Conservation (phyloP, 2,888 invertebrate species). For the Alloplasta piceator region DNA sequence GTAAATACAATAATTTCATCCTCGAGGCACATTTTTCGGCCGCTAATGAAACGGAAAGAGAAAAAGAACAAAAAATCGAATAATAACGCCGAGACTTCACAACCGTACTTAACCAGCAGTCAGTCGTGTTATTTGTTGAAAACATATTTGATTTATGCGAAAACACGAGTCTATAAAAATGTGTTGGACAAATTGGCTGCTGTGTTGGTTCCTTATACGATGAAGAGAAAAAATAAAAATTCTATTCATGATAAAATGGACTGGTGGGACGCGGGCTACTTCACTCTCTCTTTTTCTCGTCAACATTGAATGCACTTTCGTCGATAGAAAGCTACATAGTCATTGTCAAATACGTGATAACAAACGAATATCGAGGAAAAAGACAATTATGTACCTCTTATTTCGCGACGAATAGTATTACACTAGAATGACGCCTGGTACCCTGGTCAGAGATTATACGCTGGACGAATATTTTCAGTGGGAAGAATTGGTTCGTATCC, state of each 20-base stretch:
- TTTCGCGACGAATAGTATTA: slow-evolving; percentile 39
- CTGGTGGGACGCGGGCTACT: slow-evolving; percentile 38
- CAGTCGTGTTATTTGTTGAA: slow-evolving; percentile 73
- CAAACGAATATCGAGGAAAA: slow-evolving; percentile 13
- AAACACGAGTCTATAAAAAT: slow-evolving; percentile 52
- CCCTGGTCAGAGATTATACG: slow-evolving; percentile 63
- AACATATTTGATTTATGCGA: slow-evolving; percentile 53
- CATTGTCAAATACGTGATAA: slow-evolving; percentile 23
- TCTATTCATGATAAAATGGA: too few relatives aligned
- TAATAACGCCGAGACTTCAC: slow-evolving; percentile 70
- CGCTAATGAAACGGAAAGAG: slow-evolving; percentile 49
- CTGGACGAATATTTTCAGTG: slow-evolving; percentile 56
- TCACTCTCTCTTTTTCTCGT: slow-evolving; percentile 31
- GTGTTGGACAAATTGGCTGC: not conserved
- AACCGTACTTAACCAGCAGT: slow-evolving; percentile 81
- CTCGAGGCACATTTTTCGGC: slow-evolving; percentile 70
- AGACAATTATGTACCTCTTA: slow-evolving; percentile 29
- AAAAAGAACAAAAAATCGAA: slow-evolving; percentile 31
- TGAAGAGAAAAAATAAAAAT: not conserved
- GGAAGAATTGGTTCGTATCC: slow-evolving; percentile 34
- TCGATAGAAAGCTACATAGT: slow-evolving; percentile 9
- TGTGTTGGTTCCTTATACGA: not conserved
- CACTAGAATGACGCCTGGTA: slow-evolving; percentile 50
- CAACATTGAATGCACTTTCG: slow-evolving; percentile 12
- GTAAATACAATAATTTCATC: slow-evolving; percentile 72